Conservation (phyloP, 30 jellyfish, hydroid and myxozoan species). For the Hydra vulgaris region DNA sequence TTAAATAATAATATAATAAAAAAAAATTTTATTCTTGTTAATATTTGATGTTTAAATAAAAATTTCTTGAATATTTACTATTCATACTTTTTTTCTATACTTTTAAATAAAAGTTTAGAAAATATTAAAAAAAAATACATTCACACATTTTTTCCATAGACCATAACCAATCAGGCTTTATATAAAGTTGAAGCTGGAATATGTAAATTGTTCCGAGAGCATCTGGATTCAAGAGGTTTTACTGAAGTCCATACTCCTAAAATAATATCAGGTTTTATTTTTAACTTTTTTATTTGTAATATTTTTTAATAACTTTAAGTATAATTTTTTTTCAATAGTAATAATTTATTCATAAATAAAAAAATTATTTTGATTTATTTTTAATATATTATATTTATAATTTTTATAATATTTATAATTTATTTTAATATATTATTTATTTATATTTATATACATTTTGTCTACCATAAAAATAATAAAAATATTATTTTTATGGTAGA, state of each 20-base stretch:
- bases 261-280: slow-evolving; percentile 84
- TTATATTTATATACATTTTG: too few relatives aligned
- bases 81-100: neutral
- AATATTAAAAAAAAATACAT: neutral
- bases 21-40: too few relatives aligned
- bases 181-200: slow-evolving; percentile 95
- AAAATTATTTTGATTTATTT: too few relatives aligned
- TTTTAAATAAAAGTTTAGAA: neutral
- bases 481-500: too few relatives aligned
- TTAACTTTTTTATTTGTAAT: neutral
- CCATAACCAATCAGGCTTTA: slow-evolving; percentile 97
- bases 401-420: too few relatives aligned
- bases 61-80: too few relatives aligned
- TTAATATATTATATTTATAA: too few relatives aligned
- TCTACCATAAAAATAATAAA: too few relatives aligned
- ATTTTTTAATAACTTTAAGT: neutral
- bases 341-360: too few relatives aligned
- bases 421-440: too few relatives aligned
- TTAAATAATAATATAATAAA: too few relatives aligned
- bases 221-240: slow-evolving; percentile 77
- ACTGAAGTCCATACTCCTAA: slow-evolving; percentile 99
- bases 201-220: slow-evolving; percentile 86
- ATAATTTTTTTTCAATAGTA: neutral
- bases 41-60: too few relatives aligned
- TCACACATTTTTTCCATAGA: slow-evolving; percentile 27